Percentiles rank a stretch among this genome's conserved stretches.
These are phyloP conservation scores for Parazoanthus darwini DNA, from an alignment of 92 coral and sea anemone genomes.

Conservation along the genomic window DNA sequence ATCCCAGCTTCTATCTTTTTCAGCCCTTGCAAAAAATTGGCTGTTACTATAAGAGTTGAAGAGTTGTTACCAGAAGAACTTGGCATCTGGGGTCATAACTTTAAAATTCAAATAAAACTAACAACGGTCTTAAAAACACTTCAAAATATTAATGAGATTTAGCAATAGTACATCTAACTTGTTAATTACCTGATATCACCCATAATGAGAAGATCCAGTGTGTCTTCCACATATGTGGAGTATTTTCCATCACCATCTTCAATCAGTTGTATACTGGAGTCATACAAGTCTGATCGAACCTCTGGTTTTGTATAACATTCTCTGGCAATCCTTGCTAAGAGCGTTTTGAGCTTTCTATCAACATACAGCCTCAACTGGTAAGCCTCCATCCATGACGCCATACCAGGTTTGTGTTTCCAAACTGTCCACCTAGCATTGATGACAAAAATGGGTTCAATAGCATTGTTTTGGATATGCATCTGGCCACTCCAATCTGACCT, in stretches of 20 bases:
- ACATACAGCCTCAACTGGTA: conserved; percentile 63
- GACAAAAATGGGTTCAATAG: too few relatives aligned
- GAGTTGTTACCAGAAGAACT: too few relatives aligned
- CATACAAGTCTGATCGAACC: conserved; percentile 56
- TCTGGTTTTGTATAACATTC: conserved; percentile 66
- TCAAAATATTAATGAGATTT: too few relatives aligned
- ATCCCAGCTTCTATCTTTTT: too few relatives aligned
- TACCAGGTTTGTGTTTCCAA: conserved; percentile 58
- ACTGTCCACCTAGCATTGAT: conserved; percentile 60
- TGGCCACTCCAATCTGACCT: not conserved
- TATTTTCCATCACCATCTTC: conserved; percentile 29
- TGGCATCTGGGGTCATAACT: too few relatives aligned
- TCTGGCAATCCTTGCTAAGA: conserved; percentile 53
- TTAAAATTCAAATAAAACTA: too few relatives aligned
- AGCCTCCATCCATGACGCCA: conserved; percentile 55
- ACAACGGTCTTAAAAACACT: too few relatives aligned
- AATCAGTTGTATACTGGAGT: conserved; percentile 36
- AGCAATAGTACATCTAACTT: too few relatives aligned
- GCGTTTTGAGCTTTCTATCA: conserved; percentile 46
- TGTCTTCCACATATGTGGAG: conserved; percentile 30
- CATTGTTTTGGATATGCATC: too few relatives aligned
- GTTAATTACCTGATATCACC: conserved; percentile 32
- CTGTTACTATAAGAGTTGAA: too few relatives aligned
- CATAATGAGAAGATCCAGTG: conserved; percentile 19
- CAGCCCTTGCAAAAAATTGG: too few relatives aligned